Evolutionary conservation across 2,888 invertebrate species (phyloP).

Genomic region (Clanis bilineata): DNA sequence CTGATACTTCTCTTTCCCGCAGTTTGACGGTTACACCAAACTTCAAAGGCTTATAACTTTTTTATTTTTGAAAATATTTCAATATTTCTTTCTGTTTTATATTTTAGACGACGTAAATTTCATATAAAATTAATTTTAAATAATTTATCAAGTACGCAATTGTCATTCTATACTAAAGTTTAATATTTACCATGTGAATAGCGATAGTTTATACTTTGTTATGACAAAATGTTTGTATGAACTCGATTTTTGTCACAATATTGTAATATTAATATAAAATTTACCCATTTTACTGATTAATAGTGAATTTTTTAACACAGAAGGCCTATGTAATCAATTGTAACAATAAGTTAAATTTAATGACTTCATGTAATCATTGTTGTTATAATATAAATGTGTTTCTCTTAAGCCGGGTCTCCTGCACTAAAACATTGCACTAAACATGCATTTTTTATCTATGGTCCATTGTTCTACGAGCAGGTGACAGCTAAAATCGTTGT

Average conservation of each 20-base stretch:
- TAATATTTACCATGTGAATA: neutral
- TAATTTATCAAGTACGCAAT: neutral
- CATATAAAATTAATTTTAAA: no score
- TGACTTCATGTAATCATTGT: neutral
- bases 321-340: constrained; percentile 17
- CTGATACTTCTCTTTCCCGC: no score
- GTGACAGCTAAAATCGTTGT: no score
- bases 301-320: neutral
- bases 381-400: neutral
- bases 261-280: neutral
- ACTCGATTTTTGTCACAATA: neutral
- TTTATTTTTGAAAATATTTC: no score
- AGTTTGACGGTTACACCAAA: no score
- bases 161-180: neutral
- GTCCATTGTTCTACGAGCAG: no score
- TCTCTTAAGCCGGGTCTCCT: no score
- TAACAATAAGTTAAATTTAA: constrained; percentile 13
- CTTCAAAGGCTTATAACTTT: no score
- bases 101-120: no score
- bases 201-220: neutral
- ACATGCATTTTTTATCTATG: no score
- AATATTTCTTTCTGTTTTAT: no score
- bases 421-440: no score
- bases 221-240: neutral
- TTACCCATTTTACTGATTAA: neutral